Evolutionary conservation across 2,113 vertebrate species (phyloP), one percentile per base, ranked within the genome.

Genomic region (Grus americana): DNA sequence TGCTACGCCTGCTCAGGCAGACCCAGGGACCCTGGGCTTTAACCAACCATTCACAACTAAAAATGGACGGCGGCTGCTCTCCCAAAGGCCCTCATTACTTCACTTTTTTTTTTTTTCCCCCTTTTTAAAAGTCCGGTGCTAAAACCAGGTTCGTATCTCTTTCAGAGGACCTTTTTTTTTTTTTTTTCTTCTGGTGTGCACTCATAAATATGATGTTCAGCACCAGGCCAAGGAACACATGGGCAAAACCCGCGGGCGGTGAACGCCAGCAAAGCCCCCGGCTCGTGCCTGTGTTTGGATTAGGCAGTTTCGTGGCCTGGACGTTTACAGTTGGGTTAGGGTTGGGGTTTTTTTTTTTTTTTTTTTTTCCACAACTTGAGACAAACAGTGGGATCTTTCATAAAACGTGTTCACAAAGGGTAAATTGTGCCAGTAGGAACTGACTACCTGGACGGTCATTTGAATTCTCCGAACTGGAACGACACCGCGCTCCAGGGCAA

Each of bases 311-410:
- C 24, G 44, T 78, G 95, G 95, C 95, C 93, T 86, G 96, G 95
- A 86, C 91, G 2, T 94, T 95, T 83, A 88, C 86, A 92, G 49
- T 75, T n/a, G 52, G 66, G 74, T 81, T 80, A 34, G n/a, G 19
- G 9, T 54, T 54, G 26, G 52, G 27, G 26, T 58, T 46, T 42
- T 44, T 47, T 10, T 57, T 29, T 21, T 10, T 57, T 29, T 21
- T 9, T 10, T 16, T 5, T 5, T 21, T 6, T 26, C 24, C 91
- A 50, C 93, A 94, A 82, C 90, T 73, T 3, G 58, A 91, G 70
- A 67, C 80, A 94, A 97, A 97, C 97, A 98, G 95, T 94, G 75
- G 38, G 93, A 95, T 81, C 95, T 94, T 98, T 98, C 95, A 98
- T 93, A 74, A 90, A 86, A 66, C 1, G 1, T 34, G 58, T 32